A percentile compares a stretch with the other conserved stretches of the same genome.
These are phyloP conservation scores for Typhlichthys subterraneus DNA, from an alignment of 2,797 vertebrate genomes.

Conservation along the genomic window DNA sequence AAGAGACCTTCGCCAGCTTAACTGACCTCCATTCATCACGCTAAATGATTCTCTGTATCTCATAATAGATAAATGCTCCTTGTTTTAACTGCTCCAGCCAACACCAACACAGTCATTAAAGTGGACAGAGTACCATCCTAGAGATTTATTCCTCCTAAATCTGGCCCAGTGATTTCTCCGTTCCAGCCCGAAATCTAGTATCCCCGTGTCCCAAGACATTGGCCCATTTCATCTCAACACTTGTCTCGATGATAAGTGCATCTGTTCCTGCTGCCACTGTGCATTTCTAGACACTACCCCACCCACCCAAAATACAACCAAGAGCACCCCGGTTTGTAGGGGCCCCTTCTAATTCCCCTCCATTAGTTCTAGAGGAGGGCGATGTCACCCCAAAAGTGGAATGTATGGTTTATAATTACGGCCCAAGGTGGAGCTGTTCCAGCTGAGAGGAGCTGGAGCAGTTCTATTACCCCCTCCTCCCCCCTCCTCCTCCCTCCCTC, in stretches of 20 bases:
- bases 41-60: slow-evolving; percentile 20
- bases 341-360: slow-evolving; percentile 75
- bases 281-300: background rate
- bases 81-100: slow-evolving; percentile 1
- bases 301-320: slow-evolving; percentile 52
- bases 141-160: slow-evolving; percentile 12
- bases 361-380: slow-evolving; percentile 75
- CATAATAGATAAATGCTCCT: background rate
- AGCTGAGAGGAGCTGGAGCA: slow-evolving; percentile 71
- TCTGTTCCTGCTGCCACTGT: slow-evolving; percentile 27
- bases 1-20: background rate
- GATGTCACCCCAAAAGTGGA: slow-evolving; percentile 82
- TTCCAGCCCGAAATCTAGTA: background rate
- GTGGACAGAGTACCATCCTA: background rate
- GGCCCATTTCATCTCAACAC: slow-evolving; percentile 1
- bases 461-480: slow-evolving; percentile 69
- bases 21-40: slow-evolving; percentile 15
- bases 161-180: slow-evolving; percentile 1
- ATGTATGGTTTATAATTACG: slow-evolving; percentile 84
- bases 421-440: slow-evolving; percentile 79
- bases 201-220: background rate
- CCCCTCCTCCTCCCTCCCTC: slow-evolving; percentile 57
- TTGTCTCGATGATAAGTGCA: slow-evolving; percentile 29
- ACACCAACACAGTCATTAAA: slow-evolving; percentile 11
- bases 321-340: slow-evolving; percentile 57